phyloP scores from a whole-genome alignment of 2,797 vertebrate species.

The Notolabrus celidotus region DNA sequence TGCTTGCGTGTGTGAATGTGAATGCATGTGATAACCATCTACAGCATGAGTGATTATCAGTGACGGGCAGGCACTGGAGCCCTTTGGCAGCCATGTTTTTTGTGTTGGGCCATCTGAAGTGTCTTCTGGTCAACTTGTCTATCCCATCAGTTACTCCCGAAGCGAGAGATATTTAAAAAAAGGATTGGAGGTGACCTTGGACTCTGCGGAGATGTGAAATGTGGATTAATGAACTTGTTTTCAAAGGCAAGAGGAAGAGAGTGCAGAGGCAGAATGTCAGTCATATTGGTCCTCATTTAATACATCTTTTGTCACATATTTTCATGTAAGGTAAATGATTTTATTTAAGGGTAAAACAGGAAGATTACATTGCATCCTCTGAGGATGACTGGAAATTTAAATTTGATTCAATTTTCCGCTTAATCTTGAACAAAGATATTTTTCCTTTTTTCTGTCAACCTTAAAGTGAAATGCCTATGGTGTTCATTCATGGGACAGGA shows the following conservation, averaged over 20 bases:
- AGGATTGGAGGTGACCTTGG: conserved; percentile 62
- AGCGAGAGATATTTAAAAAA: conserved; percentile 35
- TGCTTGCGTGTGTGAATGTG: not conserved
- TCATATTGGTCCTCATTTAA: conserved; percentile 28
- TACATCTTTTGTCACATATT: conserved; percentile 18
- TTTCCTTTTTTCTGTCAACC: conserved; percentile 5
- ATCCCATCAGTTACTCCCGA: conserved; percentile 23
- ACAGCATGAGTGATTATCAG: conserved; percentile 57
- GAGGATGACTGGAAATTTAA: conserved; percentile 6
- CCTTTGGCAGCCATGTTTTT: conserved; percentile 36
- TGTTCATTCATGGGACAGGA: conserved; percentile 7
- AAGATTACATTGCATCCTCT: conserved; percentile 17
- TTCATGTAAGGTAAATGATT: conserved; percentile 10
- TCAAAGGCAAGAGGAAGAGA: conserved; percentile 10
- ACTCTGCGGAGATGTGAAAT: conserved; percentile 42
- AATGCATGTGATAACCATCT: not conserved
- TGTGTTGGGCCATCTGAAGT: conserved; percentile 25
- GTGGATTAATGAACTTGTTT: conserved; percentile 58
- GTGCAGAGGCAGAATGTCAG: conserved; percentile 31
- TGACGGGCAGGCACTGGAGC: conserved; percentile 51
- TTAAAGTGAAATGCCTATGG: conserved; percentile 6
- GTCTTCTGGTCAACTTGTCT: conserved; percentile 46
- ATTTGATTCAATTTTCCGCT: conserved; percentile 22
- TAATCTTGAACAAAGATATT: conserved; percentile 8
- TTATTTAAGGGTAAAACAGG: not conserved